Evolutionary conservation across 2,113 vertebrate species (phyloP).

Genomic region (Heliornis fulica): DNA sequence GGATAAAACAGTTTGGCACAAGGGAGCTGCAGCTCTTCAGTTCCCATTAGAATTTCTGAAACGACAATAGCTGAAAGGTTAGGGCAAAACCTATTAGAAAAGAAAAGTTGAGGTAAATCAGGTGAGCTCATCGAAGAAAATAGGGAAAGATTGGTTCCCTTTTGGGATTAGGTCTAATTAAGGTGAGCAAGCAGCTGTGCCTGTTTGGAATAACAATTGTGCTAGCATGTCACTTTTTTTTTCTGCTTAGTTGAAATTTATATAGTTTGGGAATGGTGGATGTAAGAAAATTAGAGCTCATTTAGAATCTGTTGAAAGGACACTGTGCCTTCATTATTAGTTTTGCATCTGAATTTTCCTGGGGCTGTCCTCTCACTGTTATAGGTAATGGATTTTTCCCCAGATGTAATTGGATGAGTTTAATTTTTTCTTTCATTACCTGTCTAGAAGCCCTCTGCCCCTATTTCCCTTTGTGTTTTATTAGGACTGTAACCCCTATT

Average conservation of each 20-base stretch:
- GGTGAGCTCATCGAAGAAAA: constrained; percentile 80
- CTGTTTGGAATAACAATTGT: constrained; percentile 88
- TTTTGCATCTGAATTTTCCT: constrained; percentile 89
- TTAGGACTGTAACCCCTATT: constrained; percentile 87
- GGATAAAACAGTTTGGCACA: constrained; percentile 33
- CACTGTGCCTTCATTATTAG: constrained; percentile 86
- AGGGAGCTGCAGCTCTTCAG: constrained; percentile 52
- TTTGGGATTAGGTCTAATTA: constrained; percentile 87
- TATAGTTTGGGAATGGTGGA: constrained; percentile 86
- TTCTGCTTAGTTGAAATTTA: constrained; percentile 89
- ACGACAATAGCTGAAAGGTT: constrained; percentile 78
- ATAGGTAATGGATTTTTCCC: constrained; percentile 87
- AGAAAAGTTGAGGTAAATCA: constrained; percentile 82
- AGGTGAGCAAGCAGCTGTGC: constrained; percentile 84
- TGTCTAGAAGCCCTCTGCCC: constrained; percentile 82
- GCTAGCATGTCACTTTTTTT: constrained; percentile 85
- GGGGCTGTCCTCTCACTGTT: constrained; percentile 83
- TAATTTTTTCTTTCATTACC: constrained; percentile 91
- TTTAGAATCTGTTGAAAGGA: constrained; percentile 88
- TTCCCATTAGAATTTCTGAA: constrained; percentile 75
- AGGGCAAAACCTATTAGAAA: constrained; percentile 82
- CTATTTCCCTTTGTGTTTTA: constrained; percentile 86
- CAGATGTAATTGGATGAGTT: constrained; percentile 88
- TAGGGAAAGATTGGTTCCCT: constrained; percentile 80
- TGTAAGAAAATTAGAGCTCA: constrained; percentile 88